phyloP scores from a whole-genome alignment of 2,113 vertebrate genomes.

The Peromyscus polionotus region DNA sequence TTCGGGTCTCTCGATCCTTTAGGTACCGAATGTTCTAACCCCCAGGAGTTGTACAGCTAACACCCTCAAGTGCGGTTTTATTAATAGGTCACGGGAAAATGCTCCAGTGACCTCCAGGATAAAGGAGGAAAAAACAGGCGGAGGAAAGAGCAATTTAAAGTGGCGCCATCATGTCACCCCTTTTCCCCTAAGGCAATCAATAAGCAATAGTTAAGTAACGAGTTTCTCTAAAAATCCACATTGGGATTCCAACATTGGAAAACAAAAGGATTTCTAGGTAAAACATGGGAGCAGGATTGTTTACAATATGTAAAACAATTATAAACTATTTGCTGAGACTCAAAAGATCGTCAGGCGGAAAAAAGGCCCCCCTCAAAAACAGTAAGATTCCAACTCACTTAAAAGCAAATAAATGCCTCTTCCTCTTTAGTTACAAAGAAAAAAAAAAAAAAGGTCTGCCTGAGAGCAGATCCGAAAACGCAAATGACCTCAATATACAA shows the following conservation, averaged over 20 bases:
- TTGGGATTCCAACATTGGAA: conserved; percentile 49
- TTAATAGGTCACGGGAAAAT: conserved; percentile 72
- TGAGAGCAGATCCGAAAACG: conserved; percentile 63
- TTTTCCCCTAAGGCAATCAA: conserved; percentile 77
- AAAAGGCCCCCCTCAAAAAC: conserved; percentile 66
- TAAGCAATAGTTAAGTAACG: conserved; percentile 80
- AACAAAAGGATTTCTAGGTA: conserved; percentile 69
- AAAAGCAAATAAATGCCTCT: conserved; percentile 77
- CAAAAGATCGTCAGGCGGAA: conserved; percentile 73
- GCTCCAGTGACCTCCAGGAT: conserved; percentile 72
- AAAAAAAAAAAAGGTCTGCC: conserved; percentile 36
- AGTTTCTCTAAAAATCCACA: conserved; percentile 72
- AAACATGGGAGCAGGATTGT: conserved; percentile 32
- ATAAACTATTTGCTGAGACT: conserved; percentile 64
- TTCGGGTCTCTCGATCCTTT: conserved; percentile 36
- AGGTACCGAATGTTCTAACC: conserved; percentile 29
- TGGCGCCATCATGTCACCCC: conserved; percentile 85
- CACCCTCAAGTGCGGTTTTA: conserved; percentile 52
- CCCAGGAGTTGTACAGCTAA: conserved; percentile 14
- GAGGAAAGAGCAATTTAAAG: conserved; percentile 83
- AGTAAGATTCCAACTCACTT: conserved; percentile 72
- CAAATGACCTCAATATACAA: conserved; percentile 76
- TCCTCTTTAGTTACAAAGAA: conserved; percentile 65
- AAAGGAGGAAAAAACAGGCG: neutral
- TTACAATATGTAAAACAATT: conserved; percentile 68